Percentiles rank a stretch among this genome's conserved stretches.
Conservation (phyloP, 2,113 vertebrate species). For the Lagenorhynchus albirostris region DNA sequence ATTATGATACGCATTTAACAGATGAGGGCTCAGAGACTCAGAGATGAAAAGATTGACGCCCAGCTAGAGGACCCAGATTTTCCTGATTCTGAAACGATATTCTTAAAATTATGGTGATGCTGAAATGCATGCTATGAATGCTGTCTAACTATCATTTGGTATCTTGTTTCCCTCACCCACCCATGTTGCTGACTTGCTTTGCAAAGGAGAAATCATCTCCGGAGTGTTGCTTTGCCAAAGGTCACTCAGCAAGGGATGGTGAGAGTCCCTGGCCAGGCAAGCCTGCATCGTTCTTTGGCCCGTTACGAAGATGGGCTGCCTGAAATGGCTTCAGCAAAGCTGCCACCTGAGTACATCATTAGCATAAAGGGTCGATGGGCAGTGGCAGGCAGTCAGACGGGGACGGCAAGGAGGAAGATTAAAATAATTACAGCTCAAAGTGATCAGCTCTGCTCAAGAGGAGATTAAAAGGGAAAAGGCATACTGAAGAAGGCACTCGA, state of each 20-base stretch:
- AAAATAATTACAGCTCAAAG: slow-evolving; percentile 74
- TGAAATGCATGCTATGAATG: not conserved
- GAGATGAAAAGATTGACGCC: not conserved
- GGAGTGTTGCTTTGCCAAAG: not conserved
- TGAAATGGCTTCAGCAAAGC: not conserved
- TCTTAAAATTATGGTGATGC: not conserved
- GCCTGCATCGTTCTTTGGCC: not conserved
- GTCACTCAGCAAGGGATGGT: not conserved
- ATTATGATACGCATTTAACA: not conserved
- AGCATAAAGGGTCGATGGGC: slow-evolving; percentile 12
- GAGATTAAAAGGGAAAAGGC: slow-evolving; percentile 64
- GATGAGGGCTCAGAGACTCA: not conserved
- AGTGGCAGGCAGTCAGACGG: slow-evolving; percentile 26
- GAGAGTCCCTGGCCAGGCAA: not conserved
- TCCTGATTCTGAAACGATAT: not conserved
- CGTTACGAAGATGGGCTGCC: not conserved
- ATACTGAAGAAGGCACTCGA: slow-evolving; percentile 55
- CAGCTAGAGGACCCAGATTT: not conserved
- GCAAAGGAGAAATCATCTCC: not conserved
- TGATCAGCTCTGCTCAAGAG: slow-evolving; percentile 64
- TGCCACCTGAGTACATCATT: slow-evolving; percentile 44
- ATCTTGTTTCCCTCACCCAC: not conserved
- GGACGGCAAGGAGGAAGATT: slow-evolving; percentile 31
- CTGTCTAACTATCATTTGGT: not conserved
- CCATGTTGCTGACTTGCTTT: slow-evolving; percentile 16